Evolutionary conservation across 2,888 invertebrate genomes (phyloP), one percentile per base, ranked within the genome.

Genomic region (Trichacis sp.): DNA sequence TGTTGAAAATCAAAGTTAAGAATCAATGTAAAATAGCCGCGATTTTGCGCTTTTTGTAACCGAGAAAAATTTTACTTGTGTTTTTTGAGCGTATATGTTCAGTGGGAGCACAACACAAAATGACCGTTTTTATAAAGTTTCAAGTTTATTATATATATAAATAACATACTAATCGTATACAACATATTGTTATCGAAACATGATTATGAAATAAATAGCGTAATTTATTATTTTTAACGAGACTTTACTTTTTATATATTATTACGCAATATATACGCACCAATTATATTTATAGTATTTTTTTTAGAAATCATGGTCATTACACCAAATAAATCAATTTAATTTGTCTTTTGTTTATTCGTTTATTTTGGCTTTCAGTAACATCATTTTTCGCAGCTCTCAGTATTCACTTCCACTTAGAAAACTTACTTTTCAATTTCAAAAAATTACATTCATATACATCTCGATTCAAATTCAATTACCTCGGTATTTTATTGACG

Each of bases 101-200:
- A 45, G 54, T 46, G 55, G 54, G 54, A 50, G 57, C 59, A 59
- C 55, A 59, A 58, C 33, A n/a, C n/a, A 51, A 59, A 58, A 42
- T 52, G 56, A 43, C 48, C 49, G 55, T 67, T 62, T 67, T 67
- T 63, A 58, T 53, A 57, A 54, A 65, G 53, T 58, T 61, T 58
- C 58, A 48, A 65, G 65, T 61, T 61, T 61, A 56, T 56, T 54
- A 24, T 57, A 58, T 19, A 17, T 40, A 40, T 54, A 18, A 59
- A 65, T 61, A 65, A 50, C 61, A 65, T 60, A 66, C 59, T 65
- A 61, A 66, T 62, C 59, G 52, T 59, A 62, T 43, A 47, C 17
- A 47, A 47, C 42, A 42, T 24, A 62, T 62, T 66, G 66, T 66
- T 67, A 67, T 67, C 29, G 45, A 59, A 63, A 63, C 48, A 51